Conservation (phyloP, 2,888 invertebrate genomes). For the Megastigmus dorsalis region DNA sequence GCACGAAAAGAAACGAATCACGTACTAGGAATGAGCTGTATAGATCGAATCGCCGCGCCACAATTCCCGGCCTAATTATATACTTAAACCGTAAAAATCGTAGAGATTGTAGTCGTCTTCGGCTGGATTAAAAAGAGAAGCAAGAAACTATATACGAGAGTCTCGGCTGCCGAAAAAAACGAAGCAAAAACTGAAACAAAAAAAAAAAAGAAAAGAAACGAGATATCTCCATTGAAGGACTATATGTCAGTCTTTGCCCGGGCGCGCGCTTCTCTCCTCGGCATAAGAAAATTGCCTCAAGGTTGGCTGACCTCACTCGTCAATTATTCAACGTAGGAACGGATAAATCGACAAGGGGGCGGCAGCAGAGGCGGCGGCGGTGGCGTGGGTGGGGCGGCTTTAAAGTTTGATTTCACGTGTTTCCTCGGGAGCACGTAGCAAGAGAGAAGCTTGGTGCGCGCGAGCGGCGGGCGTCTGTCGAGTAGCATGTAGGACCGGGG, state of each 20-base stretch:
- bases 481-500: slow-evolving; percentile 27
- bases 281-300: slow-evolving; percentile 58
- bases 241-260: background rate
- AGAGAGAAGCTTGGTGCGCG: too few species aligned
- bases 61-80: background rate
- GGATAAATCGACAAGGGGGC: slow-evolving; percentile 56
- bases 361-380: too few species aligned
- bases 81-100: background rate
- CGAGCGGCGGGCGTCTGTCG: slow-evolving; percentile 49
- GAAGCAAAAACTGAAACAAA: background rate
- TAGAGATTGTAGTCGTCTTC: background rate
- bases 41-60: too few species aligned
- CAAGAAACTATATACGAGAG: too few species aligned
- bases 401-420: slow-evolving; percentile 63
- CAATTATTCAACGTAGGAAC: slow-evolving; percentile 63
- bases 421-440: slow-evolving; percentile 60
- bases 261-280: too few species aligned
- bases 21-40: too few species aligned
- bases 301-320: slow-evolving; percentile 58
- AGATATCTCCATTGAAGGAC: background rate
- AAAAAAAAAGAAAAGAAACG: too few species aligned
- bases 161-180: too few species aligned
- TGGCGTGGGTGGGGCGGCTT: slow-evolving; percentile 57
- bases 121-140: background rate
- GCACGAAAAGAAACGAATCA: background rate